Evolutionary conservation across 2,888 invertebrate species (phyloP).

Genomic region (Sinentomon sp.): DNA sequence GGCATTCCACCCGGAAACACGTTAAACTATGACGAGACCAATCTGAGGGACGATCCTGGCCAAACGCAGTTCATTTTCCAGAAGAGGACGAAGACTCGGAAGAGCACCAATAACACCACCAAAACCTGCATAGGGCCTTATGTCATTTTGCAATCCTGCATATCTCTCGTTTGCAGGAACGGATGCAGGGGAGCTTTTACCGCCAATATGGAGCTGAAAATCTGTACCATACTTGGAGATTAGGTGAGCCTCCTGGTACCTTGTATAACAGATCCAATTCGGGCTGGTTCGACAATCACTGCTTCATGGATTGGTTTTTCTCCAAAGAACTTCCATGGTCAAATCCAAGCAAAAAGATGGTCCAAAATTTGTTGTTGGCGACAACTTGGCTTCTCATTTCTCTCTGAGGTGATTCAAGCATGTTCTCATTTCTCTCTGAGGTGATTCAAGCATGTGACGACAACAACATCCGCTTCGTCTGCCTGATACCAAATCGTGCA

Average conservation of each 20-base stretch:
- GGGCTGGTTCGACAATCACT: conserved; percentile 19
- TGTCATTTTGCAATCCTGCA: too few relatives aligned
- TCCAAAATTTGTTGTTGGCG: conserved; percentile 17
- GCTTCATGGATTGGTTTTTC: conserved; percentile 20
- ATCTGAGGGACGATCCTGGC: conserved; percentile 18
- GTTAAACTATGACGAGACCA: conserved; percentile 19
- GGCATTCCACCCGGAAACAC: too few relatives aligned
- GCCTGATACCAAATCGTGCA: conserved; percentile 16
- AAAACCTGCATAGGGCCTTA: too few relatives aligned
- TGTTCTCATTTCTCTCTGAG: too few relatives aligned
- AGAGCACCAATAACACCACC: conserved; percentile 13
- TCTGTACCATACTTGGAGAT: too few relatives aligned
- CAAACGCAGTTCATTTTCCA: conserved; percentile 10
- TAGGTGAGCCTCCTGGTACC: conserved; percentile 8
- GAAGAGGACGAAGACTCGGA: conserved; percentile 13
- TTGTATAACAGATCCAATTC: conserved; percentile 14
- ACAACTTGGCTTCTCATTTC: conserved; percentile 18
- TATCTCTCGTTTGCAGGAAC: too few relatives aligned
- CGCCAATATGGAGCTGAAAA: too few relatives aligned
- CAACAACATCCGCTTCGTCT: conserved; percentile 18
- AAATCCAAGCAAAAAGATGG: conserved; percentile 12
- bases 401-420: too few relatives aligned
- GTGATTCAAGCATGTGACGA: conserved; percentile 17
- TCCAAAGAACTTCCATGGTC: conserved; percentile 14
- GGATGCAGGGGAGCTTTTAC: too few relatives aligned